phyloP scores from a whole-genome alignment of 2,888 invertebrate genomes.

The Steinernema carpocapsae region DNA sequence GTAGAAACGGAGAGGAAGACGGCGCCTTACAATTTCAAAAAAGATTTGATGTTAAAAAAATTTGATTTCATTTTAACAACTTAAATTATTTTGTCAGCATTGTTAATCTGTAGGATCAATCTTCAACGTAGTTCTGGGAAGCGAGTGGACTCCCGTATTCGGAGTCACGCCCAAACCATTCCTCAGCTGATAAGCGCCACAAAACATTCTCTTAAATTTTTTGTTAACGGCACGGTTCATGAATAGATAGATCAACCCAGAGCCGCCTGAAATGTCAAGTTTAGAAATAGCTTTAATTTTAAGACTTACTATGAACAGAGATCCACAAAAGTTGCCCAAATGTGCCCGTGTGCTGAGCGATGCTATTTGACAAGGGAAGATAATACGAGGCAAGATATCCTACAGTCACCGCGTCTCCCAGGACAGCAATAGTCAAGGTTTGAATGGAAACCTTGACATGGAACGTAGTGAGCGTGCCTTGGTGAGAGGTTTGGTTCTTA shows the following conservation, averaged over 20 bases:
- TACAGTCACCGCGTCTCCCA: not conserved
- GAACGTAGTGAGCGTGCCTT: not conserved
- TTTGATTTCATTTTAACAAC: too few relatives aligned
- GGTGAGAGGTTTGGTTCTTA: not conserved
- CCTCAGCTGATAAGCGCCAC: too few relatives aligned
- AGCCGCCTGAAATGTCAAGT: not conserved
- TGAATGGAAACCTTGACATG: conserved; percentile 11
- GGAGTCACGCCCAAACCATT: too few relatives aligned
- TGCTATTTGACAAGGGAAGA: not conserved
- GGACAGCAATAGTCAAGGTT: not conserved
- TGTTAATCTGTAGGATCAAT: too few relatives aligned
- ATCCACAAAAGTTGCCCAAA: not conserved
- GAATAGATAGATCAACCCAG: not conserved
- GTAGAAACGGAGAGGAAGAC: too few relatives aligned
- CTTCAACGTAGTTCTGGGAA: too few relatives aligned
- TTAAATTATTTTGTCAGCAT: too few relatives aligned
- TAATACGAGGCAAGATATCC: not conserved
- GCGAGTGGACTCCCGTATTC: too few relatives aligned
- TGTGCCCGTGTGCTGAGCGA: conserved; percentile 7
- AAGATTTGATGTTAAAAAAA: too few relatives aligned
- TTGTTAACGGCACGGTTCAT: not conserved
- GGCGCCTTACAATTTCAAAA: too few relatives aligned
- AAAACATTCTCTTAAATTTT: not conserved
- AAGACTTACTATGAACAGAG: conserved; percentile 5
- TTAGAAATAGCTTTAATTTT: not conserved